Percentiles rank a stretch among this genome's conserved stretches.
These are phyloP conservation scores for Odontothrips loti DNA, from an alignment of 2,888 invertebrate species.

Conservation along the genomic window DNA sequence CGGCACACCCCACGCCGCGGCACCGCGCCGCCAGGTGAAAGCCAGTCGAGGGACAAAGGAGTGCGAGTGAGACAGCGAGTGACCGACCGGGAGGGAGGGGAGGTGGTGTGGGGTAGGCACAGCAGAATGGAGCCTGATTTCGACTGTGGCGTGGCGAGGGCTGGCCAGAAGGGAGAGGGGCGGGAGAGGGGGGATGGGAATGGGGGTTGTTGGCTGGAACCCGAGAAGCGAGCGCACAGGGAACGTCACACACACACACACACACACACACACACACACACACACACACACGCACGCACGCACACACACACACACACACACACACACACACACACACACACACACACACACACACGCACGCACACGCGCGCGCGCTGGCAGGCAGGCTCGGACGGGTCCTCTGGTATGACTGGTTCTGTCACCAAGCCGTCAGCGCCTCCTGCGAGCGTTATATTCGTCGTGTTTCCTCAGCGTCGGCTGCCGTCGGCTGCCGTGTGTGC, in stretches of 20 bases:
- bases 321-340: not conserved
- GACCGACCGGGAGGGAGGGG: not conserved
- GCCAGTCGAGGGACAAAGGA: not conserved
- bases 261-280: too few relatives aligned
- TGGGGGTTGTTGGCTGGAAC: not conserved
- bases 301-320: too few relatives aligned
- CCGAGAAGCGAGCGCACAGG: not conserved
- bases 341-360: too few relatives aligned
- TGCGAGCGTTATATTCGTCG: not conserved
- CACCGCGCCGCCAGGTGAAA: not conserved
- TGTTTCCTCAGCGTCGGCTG: too few relatives aligned
- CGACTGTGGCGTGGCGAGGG: not conserved
- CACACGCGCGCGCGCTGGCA: not conserved
- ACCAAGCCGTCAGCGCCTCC: not conserved
- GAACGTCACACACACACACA: not conserved
- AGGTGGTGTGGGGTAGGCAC: not conserved
- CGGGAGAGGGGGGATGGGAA: not conserved
- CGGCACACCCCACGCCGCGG: not conserved
- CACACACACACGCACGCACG: not conserved
- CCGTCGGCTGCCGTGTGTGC: too few relatives aligned
- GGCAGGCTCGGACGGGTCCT: not conserved
- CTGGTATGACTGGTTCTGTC: conserved; percentile 26
- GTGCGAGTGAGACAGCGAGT: not conserved
- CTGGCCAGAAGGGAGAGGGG: not conserved
- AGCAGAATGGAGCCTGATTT: conserved; percentile 4